Base-by-base conservation (phyloP, 2,797 vertebrate genomes). In the Halcyon smyrnensis region DNA sequence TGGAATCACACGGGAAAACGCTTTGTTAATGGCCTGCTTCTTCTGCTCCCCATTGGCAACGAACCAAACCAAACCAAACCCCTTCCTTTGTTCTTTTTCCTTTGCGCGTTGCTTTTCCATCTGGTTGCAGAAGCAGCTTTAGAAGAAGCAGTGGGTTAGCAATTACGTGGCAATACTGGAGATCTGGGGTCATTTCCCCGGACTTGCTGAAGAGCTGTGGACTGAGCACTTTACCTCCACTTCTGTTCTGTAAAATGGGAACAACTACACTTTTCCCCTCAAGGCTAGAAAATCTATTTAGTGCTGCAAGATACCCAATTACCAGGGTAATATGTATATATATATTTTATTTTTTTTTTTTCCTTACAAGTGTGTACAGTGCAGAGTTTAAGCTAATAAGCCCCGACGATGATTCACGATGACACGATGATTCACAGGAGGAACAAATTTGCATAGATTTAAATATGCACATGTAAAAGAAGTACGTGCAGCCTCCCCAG, bases 401-500 rank as follows among this genome's bases (percentile, higher is more conserved):
- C 76, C 70, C 48, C 0, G 0, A 87, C 2, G 15, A 90, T 87
- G 83, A 93, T 90, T 92, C 90, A 80, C 5, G 70, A 65, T 43
- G 74, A 95, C 70, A 65, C 1, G 6, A 67, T 84, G 93, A 93
- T 81, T 96, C 88, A 70, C 60, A 89, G 76, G 77, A 90, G 63
- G 92, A 94, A 84, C 27, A 63, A 89, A 95, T 92, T 87, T 90
- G 88, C 89, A 94, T 93, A 94, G 39, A 90, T 96, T 96, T 90
- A 92, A 96, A 96, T 95, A 82, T 36, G 77, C 64, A 59, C 70
- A 87, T 48, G 70, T 79, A 67, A 90, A 87, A 94, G 67, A 90
- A 97, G 54, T 43, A 51, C 15, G 59, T 79, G 56, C 0, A 0
- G 81, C 75, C 88, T 95, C 67, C 63, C 50, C 70, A 76, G 90